Evolutionary conservation across 2,113 vertebrate species (phyloP).

Genomic region (Tiliqua scincoides): DNA sequence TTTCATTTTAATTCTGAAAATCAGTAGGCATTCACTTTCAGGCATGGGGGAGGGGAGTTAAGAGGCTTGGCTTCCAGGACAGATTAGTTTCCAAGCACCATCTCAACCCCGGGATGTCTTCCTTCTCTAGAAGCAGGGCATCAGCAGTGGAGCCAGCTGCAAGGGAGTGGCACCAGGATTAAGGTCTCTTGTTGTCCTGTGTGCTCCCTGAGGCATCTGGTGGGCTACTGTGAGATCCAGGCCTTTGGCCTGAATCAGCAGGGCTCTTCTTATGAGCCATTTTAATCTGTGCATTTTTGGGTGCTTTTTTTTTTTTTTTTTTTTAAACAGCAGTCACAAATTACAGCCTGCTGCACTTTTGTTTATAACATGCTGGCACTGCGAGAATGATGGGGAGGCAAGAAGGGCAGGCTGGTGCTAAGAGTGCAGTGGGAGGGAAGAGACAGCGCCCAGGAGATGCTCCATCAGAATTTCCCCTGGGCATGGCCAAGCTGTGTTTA

Average conservation of each 20-base stretch:
- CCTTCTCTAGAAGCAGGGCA: too few species aligned
- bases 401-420: background rate
- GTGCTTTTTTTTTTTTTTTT: too few species aligned
- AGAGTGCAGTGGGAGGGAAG: background rate
- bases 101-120: too few species aligned
- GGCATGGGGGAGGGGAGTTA: background rate
- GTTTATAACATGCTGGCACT: background rate
- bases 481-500: conserved; percentile 41
- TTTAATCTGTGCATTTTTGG: too few species aligned
- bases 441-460: conserved; percentile 38
- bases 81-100: too few species aligned
- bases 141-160: too few species aligned
- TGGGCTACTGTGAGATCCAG: too few species aligned
- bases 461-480: background rate
- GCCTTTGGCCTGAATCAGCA: too few species aligned
- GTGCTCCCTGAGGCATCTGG: too few species aligned
- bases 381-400: background rate
- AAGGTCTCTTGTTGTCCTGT: too few species aligned
- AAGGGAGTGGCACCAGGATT: too few species aligned
- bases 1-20: background rate
- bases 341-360: background rate
- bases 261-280: too few species aligned
- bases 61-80: background rate
- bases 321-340: background rate
- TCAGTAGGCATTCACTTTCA: background rate